Conservation (phyloP, 2,113 vertebrate genomes). For the Tor tambroides region DNA sequence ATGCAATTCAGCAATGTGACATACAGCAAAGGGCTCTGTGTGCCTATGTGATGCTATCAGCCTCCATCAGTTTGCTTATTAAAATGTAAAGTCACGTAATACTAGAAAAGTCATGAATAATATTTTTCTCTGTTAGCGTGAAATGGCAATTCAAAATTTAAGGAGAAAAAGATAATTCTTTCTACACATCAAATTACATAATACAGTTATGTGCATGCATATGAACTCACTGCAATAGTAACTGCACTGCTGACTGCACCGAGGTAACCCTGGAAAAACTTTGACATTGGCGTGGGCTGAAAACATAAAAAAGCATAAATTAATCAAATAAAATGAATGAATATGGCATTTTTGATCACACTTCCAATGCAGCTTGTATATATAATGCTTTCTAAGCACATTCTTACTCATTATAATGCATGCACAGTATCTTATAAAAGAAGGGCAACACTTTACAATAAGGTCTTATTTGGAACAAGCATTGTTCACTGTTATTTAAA, state of each 20-base stretch:
- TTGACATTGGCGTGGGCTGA: conserved; percentile 85
- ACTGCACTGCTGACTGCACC: conserved; percentile 92
- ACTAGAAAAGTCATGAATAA: not conserved
- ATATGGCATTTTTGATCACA: not conserved
- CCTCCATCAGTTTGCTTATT: not conserved
- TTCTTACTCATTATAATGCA: not conserved
- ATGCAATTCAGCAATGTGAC: conserved; percentile 48
- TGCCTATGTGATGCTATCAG: not conserved
- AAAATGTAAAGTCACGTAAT: conserved; percentile 23
- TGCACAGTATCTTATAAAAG: not conserved
- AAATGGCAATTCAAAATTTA: not conserved
- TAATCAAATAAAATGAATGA: not conserved
- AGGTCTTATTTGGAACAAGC: not conserved
- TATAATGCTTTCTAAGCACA: not conserved
- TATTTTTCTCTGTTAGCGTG: not conserved
- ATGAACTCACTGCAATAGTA: conserved; percentile 90
- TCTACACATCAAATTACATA: not conserved
- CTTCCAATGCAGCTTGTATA: not conserved
- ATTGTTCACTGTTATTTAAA: not conserved
- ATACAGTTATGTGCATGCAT: conserved; percentile 38
- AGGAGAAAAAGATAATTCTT: not conserved
- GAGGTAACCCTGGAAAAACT: conserved; percentile 89
- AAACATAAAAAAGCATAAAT: conserved; percentile 37
- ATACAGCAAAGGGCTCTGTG: conserved; percentile 25
- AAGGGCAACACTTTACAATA: not conserved